A percentile compares a stretch with the other conserved stretches of the same genome.
Conservation (phyloP, 2,888 invertebrate species). For the Andrena bucephala region DNA sequence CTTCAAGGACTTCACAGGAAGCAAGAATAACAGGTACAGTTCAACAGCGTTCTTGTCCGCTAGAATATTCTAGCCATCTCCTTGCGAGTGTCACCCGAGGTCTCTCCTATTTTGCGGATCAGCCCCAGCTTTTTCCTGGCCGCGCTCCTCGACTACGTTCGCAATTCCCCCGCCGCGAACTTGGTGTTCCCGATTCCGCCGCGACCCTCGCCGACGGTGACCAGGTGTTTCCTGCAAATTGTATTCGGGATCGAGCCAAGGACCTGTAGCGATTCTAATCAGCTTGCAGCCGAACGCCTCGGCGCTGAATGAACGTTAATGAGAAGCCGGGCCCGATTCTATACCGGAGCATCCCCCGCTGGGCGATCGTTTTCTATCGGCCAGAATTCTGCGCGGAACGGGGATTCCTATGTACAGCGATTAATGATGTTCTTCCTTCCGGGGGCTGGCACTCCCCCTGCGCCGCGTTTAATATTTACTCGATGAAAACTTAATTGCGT, state of each 20-base stretch:
- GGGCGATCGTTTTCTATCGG: conserved; percentile 28
- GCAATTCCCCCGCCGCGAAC: not conserved
- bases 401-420: conserved; percentile 28
- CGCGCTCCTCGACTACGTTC: conserved; percentile 16
- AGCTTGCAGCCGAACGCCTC: not conserved
- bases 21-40: conserved; percentile 93
- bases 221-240: not conserved
- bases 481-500: conserved; percentile 61
- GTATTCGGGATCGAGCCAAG: not conserved
- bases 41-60: not conserved
- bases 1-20: conserved; percentile 98
- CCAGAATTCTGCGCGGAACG: not conserved
- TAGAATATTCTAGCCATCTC: conserved; percentile 1
- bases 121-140: conserved; percentile 1
- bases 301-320: conserved; percentile 58
- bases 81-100: not conserved
- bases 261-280: conserved; percentile 15
- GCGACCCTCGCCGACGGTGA: not conserved
- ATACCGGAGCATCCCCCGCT: not conserved
- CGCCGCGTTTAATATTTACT: conserved; percentile 40
- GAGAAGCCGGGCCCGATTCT: conserved; percentile 38
- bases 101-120: not conserved
- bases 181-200: not conserved
- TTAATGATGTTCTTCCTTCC: conserved; percentile 51
- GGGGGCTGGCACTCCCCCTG: not conserved